Percentiles rank a stretch among this genome's conserved stretches.
Evolutionary conservation across 2,797 vertebrate genomes (phyloP).

Genomic region (Gymnoscopelus braueri): DNA sequence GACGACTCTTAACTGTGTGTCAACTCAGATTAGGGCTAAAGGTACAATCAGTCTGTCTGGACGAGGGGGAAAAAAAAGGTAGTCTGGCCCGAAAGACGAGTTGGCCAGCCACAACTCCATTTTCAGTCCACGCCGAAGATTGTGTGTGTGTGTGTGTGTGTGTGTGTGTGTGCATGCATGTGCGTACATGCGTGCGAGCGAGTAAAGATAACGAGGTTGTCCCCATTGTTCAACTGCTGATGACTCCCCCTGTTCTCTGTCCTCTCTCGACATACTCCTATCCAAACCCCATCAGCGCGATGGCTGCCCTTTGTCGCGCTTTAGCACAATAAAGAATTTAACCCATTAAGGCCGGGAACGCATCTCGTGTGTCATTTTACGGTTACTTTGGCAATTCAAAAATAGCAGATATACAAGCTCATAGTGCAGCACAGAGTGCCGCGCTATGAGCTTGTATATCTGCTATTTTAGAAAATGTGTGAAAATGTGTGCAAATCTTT

Average conservation of each 20-base stretch:
- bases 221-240: slow-evolving; percentile 57
- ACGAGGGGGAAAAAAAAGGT: slow-evolving; percentile 36
- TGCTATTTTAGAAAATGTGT: too few species aligned
- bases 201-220: slow-evolving; percentile 76
- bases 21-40: slow-evolving; percentile 66
- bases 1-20: slow-evolving; percentile 71
- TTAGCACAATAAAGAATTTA: background rate
- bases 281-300: slow-evolving; percentile 45
- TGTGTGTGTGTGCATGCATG: too few species aligned
- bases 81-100: slow-evolving; percentile 43
- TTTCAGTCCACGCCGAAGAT: slow-evolving; percentile 65
- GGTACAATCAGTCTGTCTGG: slow-evolving; percentile 59
- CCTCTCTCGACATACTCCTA: slow-evolving; percentile 52
- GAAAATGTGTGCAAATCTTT: too few species aligned
- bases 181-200: slow-evolving; percentile 6
- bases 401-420: too few species aligned
- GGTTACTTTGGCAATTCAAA: too few species aligned
- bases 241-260: slow-evolving; percentile 57
- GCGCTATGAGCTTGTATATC: too few species aligned
- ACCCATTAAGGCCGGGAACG: too few species aligned
- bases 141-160: too few species aligned
- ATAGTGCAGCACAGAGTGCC: too few species aligned
- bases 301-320: slow-evolving; percentile 33
- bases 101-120: slow-evolving; percentile 66
- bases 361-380: too few species aligned